Base-by-base conservation (phyloP, 1,140 invertebrate species). In the Caenorhabditis latens region DNA sequence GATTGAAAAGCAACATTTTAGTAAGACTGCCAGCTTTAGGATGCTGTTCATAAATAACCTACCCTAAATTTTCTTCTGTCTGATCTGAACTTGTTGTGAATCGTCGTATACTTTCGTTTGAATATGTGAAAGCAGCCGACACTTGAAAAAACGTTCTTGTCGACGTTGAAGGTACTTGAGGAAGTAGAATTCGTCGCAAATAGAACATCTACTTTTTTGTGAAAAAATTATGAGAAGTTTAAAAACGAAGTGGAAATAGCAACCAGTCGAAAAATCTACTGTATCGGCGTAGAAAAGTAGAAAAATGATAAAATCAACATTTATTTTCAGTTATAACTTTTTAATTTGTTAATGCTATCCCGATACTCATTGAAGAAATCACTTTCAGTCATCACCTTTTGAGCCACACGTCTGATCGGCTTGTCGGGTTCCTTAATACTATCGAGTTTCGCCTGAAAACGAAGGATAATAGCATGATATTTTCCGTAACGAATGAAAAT, bases 341-440 rank as follows among this genome's bases (percentile, higher is more conserved):
- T 79, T 40, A 79, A 53, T 13, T n/a, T 24, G 1, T 79, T 46
- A 50, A 79, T 79, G 11, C 71, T 79, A 50, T 50, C n/a, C 24
- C 71, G 43, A 79, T 79, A 79, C 53, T 79, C 53, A 24, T 79
- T 19, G 40, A 79, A 79, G 14, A 79, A 79, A 13, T 79, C 71
- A 5, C 24, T 79, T 79, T 79, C 71, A 4, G 71, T 13, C 46
- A 79, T 79, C n/a, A 11, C 24, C 14, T 7, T 43, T 50, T 6
- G 7, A 4, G 71, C 71, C 4, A 24, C 50, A 13, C 71, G 11
- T 53, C 24, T 79, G n/a, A 79, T 79, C 46, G 71, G 71, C 3
- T 79, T 79, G 32, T 79, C 46, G 5, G 71, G n/a, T 79, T 79
- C 71, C 21, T 9, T 50, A 46, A 32, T 50, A 7, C 11, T 79